Percentiles rank a stretch among this genome's conserved stretches.
Conservation (phyloP, 2,797 vertebrate genomes). For the Catharus ustulatus region DNA sequence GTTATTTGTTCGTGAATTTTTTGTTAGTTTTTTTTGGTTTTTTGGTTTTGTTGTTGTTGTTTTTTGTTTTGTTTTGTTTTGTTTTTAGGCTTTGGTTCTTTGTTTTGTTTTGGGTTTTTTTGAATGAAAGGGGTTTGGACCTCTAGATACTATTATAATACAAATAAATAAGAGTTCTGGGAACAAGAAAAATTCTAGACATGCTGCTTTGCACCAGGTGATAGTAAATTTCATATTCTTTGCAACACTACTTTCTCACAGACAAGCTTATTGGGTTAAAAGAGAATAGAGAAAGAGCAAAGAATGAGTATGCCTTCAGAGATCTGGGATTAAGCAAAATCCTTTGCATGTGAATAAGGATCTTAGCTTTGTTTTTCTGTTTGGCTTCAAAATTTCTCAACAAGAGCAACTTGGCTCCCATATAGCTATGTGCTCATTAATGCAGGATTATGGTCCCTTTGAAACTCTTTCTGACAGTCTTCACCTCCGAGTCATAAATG, state of each 20-base stretch:
- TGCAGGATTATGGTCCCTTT: constrained; percentile 65
- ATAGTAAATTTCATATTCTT: not conserved
- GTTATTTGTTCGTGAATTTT: not conserved
- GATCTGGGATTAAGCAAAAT: constrained; percentile 60
- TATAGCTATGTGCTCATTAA: constrained; percentile 57
- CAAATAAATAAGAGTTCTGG: not conserved
- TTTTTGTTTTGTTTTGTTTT: no score
- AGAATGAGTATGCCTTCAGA: constrained; percentile 51
- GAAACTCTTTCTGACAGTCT: constrained; percentile 53
- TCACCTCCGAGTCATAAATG: constrained; percentile 37
- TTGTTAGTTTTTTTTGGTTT: not conserved
- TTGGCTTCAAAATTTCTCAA: constrained; percentile 58
- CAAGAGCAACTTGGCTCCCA: constrained; percentile 48
- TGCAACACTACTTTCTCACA: not conserved
- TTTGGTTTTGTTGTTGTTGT: no score
- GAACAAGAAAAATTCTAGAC: not conserved
- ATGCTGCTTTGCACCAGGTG: not conserved
- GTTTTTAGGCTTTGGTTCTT: not conserved
- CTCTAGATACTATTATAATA: not conserved
- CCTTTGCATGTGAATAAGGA: constrained; percentile 46
- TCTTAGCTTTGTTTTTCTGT: constrained; percentile 56
- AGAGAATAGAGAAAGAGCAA: constrained; percentile 4
- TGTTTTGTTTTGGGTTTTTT: not conserved
- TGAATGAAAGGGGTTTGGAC: not conserved
- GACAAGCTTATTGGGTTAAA: constrained; percentile 34